Base-by-base conservation (phyloP, 2,113 vertebrate genomes). In the Theristicus caerulescens region DNA sequence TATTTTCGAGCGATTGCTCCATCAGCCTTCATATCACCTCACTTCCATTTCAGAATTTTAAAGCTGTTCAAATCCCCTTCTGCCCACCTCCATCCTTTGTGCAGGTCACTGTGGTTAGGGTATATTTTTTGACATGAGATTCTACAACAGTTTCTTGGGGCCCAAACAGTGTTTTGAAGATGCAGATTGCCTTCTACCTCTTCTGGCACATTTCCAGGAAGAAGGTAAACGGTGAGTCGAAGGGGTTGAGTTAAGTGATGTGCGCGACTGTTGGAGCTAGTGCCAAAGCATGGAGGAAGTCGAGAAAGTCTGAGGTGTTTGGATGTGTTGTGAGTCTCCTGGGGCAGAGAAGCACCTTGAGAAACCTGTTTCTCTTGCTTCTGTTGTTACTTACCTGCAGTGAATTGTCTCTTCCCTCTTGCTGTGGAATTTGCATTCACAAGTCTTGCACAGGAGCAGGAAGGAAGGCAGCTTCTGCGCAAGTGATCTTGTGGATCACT, bases 1-100 rank as follows among this genome's bases (percentile, higher is more conserved):
- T 76, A 4, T 76, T 91, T 93, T 77, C 51, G 38, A 90, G 77
- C 0, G 0, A 18, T 69, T 0, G 2, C 16, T 88, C 49, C 1
- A 1, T 85, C 58, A 72, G 34, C 25, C 24, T 90, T 44, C 4
- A 0, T 40, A 6, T 86, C 40, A 10, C 22, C 44, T 72, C 29
- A 24, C 49, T 57, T 87, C 42, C 25, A 18, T 47, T 93, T 86
- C 52, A 67, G 65, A 69, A 44, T 34, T 73, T 49, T 40, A 44
- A 49, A 93, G 71, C 77, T 36, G 15, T 34, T 46, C 34, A 38
- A 47, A 15, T 69, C 49, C 12, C 42, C n/a, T 40, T 44, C 51
- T 70, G 62, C 57, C 27, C 8, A 6, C 79, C 74, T 57, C 14
- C 10, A 4, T 66, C 9, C 15, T 70, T 77, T 0, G 1, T 64